Conservation (phyloP, 2,797 vertebrate genomes). For the Avahi laniger region DNA sequence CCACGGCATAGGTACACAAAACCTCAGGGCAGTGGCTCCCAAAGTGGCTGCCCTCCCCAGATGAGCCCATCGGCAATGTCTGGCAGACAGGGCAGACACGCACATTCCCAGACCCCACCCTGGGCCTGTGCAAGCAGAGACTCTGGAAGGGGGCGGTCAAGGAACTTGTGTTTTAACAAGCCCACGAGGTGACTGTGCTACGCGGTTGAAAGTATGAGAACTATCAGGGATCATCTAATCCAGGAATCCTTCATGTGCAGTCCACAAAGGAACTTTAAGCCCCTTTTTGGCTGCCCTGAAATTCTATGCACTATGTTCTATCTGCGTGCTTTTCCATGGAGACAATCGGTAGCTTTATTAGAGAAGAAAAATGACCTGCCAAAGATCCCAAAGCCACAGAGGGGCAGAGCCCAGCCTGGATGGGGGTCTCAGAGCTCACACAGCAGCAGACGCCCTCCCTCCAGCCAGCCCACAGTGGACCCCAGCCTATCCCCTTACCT, state of each 20-base stretch:
- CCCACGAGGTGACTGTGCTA: fast-evolving
- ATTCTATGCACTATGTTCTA: neutral
- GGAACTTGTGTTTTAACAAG: neutral
- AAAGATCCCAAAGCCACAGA: neutral
- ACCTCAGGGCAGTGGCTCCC: neutral
- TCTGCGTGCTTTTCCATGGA: neutral
- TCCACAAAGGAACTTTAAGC: neutral
- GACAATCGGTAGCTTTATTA: neutral
- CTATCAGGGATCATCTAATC: neutral
- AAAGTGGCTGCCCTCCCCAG: neutral
- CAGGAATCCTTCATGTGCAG: neutral
- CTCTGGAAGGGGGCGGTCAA: neutral
- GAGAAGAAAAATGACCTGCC: neutral
- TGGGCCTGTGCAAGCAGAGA: neutral
- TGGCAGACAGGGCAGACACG: neutral
- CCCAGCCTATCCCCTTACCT: conserved; percentile 75
- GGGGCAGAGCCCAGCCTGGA: neutral
- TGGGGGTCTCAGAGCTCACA: neutral
- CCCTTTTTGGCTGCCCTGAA: neutral
- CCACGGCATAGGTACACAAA: neutral
- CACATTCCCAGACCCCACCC: neutral
- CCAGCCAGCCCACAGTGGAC: neutral
- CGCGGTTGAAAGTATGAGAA: neutral
- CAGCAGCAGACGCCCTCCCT: neutral
- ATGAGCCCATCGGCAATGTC: neutral